Evolutionary conservation across 1,140 invertebrate species (phyloP), one percentile per base, ranked within the genome.

Genomic region (Drosophila orena): DNA sequence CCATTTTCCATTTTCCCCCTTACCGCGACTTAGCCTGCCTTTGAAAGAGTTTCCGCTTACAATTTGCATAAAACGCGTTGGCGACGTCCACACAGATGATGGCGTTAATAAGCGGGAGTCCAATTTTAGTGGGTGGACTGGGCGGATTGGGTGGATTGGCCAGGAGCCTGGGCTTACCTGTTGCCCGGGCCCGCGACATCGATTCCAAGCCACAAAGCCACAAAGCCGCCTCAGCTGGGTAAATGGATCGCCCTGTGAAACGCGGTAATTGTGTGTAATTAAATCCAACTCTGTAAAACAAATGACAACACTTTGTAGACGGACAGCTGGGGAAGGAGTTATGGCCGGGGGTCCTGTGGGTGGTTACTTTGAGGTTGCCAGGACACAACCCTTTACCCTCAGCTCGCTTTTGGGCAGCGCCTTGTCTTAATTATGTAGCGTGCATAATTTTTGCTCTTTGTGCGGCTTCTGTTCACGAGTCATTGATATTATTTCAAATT

Each of bases 181-280:
- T 91, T 91, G 90, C 81, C 79, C 44, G 68, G 65, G 35, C 20
- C 60, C n/a, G 30, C 22, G 10, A 22, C 34, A 35, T 68, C 30
- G 59, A 68, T 49, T 50, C 37, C 35, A n/a, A 61, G 15, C 17
- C 14, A 17, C 54, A 15, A 35, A 35, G 24, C 46, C 47, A 4
- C 24, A 24, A 24, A 37, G 64, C 54, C 14, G 35, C 47, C 52
- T 65, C 70, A 52, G 24, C 62, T 79, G 70, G 85, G 89, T 83
- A 91, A 91, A 86, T 91, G 90, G 81, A 91, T 91, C 90, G 81
- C 56, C 74, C 85, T 91, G 81, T 84, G 74, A 64, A 80, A 81
- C 80, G 60, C 81, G 72, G 77, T 91, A 91, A 91, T 91, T 91
- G 90, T 83, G 79, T 91, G 85, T 90, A 91, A 91, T 91, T 91